Evolutionary conservation across 2,888 invertebrate species (phyloP).

Genomic region (Drosophila cyrtoloma): DNA sequence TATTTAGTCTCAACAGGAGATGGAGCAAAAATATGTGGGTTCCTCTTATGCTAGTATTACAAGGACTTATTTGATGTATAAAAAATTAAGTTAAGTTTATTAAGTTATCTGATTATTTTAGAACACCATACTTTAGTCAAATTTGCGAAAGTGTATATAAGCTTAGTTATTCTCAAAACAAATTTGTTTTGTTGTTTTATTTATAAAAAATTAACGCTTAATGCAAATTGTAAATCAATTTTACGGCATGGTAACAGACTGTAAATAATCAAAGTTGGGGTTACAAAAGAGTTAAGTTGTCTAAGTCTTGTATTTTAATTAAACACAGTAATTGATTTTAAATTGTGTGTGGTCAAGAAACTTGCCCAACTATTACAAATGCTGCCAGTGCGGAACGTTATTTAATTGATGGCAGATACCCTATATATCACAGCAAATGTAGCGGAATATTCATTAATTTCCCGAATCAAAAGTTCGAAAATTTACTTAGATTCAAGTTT

Average conservation of each 20-base stretch:
- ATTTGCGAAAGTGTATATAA: neutral
- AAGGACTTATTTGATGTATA: neutral
- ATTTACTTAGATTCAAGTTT: neutral
- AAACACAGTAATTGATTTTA: neutral
- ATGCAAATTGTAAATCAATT: conserved; percentile 5
- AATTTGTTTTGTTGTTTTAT: neutral
- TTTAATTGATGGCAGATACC: neutral
- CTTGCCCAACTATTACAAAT: neutral
- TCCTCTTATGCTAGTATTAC: neutral
- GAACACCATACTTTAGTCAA: neutral
- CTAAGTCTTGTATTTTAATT: neutral
- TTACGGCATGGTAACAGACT: neutral
- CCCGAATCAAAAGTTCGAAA: neutral
- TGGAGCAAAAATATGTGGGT: neutral
- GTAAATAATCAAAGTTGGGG: neutral
- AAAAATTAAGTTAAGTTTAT: neutral
- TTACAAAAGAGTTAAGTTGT: neutral
- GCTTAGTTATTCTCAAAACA: neutral
- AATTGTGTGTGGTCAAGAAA: neutral
- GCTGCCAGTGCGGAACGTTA: neutral
- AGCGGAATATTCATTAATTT: neutral
- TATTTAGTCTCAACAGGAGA: neutral
- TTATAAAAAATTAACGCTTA: conserved; percentile 1
- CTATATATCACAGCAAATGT: neutral
- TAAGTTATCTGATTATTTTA: neutral